These are phyloP conservation scores for Hoplias malabaricus DNA, from an alignment of 2,113 vertebrate species.

Conservation along the genomic window DNA sequence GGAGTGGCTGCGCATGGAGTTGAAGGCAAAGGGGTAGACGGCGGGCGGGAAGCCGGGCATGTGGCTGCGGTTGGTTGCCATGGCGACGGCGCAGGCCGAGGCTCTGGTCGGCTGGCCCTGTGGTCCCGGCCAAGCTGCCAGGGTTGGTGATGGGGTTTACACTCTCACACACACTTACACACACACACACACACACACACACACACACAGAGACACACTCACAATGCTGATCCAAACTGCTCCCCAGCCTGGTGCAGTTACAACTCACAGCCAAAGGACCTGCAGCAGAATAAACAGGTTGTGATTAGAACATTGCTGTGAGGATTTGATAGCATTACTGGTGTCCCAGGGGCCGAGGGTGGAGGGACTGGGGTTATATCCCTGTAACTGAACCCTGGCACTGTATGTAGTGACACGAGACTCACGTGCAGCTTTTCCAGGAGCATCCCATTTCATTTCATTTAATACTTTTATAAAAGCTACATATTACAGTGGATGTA, in stretches of 20 bases:
- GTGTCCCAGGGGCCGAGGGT: too few species aligned
- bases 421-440: too few species aligned
- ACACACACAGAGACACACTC: too few species aligned
- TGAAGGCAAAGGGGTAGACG: constrained; percentile 88
- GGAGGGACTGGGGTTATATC: too few species aligned
- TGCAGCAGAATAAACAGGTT: not conserved
- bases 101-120: constrained; percentile 52
- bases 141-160: constrained; percentile 18
- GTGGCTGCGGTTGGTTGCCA: constrained; percentile 90
- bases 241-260: not conserved
- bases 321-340: too few species aligned
- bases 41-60: constrained; percentile 85
- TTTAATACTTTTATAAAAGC: too few species aligned
- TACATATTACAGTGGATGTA: too few species aligned
- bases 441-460: too few species aligned
- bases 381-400: too few species aligned
- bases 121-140: constrained; percentile 57
- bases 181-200: too few species aligned
- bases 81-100: constrained; percentile 54
- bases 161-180: too few species aligned
- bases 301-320: constrained; percentile 23
- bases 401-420: too few species aligned
- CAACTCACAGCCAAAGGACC: not conserved
- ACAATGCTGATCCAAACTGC: not conserved
- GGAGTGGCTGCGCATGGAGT: constrained; percentile 84